Conservation (phyloP, 2,797 vertebrate genomes). For the Notamacropus eugenii region DNA sequence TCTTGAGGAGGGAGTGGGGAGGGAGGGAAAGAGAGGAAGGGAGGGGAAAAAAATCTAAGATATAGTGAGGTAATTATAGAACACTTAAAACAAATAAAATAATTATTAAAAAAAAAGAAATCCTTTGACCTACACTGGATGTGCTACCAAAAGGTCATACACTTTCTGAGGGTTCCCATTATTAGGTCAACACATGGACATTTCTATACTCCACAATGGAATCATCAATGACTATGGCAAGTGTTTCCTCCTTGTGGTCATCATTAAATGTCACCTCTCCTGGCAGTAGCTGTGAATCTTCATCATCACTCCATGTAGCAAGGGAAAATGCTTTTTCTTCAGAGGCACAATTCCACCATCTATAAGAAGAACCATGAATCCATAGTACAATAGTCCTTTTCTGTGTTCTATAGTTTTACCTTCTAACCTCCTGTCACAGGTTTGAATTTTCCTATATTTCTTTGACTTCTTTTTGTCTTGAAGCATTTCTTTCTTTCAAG, state of each 20-base stretch:
- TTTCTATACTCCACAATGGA: neutral
- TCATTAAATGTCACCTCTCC: neutral
- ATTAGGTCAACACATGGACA: neutral
- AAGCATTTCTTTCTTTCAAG: neutral
- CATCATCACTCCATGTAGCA: neutral
- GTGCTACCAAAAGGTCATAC: neutral
- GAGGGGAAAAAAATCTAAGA: too few species aligned
- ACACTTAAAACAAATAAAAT: too few species aligned
- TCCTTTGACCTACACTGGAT: neutral
- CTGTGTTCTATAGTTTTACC: neutral
- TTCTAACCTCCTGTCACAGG: neutral
- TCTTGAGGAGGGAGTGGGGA: too few species aligned
- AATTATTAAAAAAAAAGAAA: neutral
- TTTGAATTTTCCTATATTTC: neutral
- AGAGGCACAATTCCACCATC: neutral
- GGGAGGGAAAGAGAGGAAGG: too few species aligned
- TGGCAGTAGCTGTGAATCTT: neutral
- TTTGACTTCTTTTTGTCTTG: neutral
- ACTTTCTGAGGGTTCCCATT: neutral
- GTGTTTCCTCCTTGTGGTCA: neutral
- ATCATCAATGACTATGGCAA: neutral
- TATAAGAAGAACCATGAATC: neutral
- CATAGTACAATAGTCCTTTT: neutral
- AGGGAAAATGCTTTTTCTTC: neutral
- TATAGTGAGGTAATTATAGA: too few species aligned